A percentile compares a stretch with the other conserved stretches of the same genome.
phyloP scores from a whole-genome alignment of 1,140 invertebrate species.

The Drosophila ironensis region DNA sequence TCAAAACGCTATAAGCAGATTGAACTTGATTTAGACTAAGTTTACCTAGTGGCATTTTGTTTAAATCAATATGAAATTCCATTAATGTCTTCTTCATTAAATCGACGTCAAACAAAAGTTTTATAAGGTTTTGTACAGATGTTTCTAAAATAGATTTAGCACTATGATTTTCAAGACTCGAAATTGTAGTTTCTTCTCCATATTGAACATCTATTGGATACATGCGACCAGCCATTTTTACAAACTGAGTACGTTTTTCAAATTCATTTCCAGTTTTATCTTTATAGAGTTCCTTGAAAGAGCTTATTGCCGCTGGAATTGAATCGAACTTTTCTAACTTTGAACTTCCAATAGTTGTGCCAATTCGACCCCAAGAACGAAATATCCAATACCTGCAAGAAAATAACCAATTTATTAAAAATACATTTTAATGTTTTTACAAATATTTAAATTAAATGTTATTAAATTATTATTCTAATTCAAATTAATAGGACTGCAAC shows the following conservation, averaged over 20 bases:
- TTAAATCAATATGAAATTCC: constrained; percentile 97
- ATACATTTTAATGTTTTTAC: no score
- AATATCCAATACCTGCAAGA: constrained; percentile 90
- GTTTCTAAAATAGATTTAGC: constrained; percentile 87
- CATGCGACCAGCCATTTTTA: constrained; percentile 91
- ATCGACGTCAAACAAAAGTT: constrained; percentile 95
- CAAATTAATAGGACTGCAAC: no score
- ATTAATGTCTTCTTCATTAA: constrained; percentile 95
- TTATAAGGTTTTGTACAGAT: constrained; percentile 92
- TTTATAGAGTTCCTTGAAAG: constrained; percentile 88
- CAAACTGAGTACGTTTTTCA: constrained; percentile 86
- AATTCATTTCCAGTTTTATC: constrained; percentile 95
- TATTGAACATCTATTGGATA: constrained; percentile 96
- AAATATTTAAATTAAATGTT: no score
- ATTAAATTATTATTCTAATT: no score
- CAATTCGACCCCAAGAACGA: constrained; percentile 97
- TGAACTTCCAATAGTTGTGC: constrained; percentile 93
- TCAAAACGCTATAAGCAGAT: constrained; percentile 91
- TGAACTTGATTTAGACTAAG: constrained; percentile 95
- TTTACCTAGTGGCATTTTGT: constrained; percentile 99
- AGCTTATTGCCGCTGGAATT: constrained; percentile 85
- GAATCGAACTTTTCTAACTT: constrained; percentile 86
- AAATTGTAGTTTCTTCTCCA: constrained; percentile 81
- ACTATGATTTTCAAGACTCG: constrained; percentile 27
- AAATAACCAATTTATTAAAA: neutral